Conservation (phyloP, 1,140 invertebrate species). For the Eriosoma lanigerum region DNA sequence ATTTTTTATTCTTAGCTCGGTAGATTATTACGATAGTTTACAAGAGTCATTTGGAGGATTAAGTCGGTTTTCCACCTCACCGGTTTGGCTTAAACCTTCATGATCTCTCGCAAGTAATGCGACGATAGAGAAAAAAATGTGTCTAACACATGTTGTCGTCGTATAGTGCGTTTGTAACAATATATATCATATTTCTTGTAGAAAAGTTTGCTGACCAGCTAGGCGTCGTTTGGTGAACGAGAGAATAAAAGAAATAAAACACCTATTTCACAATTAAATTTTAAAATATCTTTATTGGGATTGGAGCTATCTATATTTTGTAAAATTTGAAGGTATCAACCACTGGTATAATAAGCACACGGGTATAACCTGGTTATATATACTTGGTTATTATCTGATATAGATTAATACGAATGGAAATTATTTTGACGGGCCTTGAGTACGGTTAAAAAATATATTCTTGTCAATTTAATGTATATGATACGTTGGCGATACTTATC, state of each 20-base stretch:
- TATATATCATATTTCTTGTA: background rate
- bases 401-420: too few relatives aligned
- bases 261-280: background rate
- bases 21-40: constrained; percentile 15
- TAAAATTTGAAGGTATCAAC: background rate
- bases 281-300: background rate
- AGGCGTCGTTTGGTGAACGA: too few relatives aligned
- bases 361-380: too few relatives aligned
- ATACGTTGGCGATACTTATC: background rate
- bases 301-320: background rate
- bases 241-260: background rate
- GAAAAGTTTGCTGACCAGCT: too few relatives aligned
- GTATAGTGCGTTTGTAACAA: background rate
- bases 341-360: too few relatives aligned
- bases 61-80: constrained; percentile 7
- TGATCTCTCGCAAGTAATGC: background rate
- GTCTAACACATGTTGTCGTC: background rate
- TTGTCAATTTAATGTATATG: background rate
- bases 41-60: too few relatives aligned
- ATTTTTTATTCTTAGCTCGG: background rate
- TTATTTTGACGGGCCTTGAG: too few relatives aligned
- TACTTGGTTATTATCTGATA: too few relatives aligned
- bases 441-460: background rate
- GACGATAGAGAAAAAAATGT: background rate
- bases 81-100: background rate